These are phyloP conservation scores for Drosophila nigricruria DNA, from an alignment of 2,888 invertebrate genomes.

Conservation along the genomic window DNA sequence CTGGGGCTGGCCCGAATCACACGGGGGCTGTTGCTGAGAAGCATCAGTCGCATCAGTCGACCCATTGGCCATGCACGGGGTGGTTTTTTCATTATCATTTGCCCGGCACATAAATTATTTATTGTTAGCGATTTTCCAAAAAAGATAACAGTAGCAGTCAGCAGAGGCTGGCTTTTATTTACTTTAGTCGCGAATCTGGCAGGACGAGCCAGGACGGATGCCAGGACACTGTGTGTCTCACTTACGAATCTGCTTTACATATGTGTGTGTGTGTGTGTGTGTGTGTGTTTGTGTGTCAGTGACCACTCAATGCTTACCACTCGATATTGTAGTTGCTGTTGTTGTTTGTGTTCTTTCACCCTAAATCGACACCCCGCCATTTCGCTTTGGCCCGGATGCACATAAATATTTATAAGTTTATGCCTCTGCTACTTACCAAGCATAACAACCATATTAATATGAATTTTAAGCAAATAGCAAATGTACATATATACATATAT, in stretches of 20 bases:
- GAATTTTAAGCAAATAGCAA: constrained; percentile 64
- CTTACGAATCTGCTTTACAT: constrained; percentile 39
- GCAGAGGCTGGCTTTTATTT: constrained; percentile 60
- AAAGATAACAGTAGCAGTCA: constrained; percentile 68
- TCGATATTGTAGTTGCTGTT: constrained; percentile 38
- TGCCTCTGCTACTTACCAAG: constrained; percentile 52
- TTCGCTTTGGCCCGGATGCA: constrained; percentile 57
- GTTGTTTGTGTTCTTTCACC: constrained; percentile 32
- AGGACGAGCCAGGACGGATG: constrained; percentile 23
- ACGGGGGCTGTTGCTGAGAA: constrained; percentile 29
- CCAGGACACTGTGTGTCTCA: constrained; percentile 34
- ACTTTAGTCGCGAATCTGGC: constrained; percentile 70
- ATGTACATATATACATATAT: background rate
- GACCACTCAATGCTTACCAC: constrained; percentile 36
- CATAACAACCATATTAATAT: constrained; percentile 60
- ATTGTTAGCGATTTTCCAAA: constrained; percentile 81
- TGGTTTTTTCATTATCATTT: constrained; percentile 81
- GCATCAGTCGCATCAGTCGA: constrained; percentile 51
- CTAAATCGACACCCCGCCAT: constrained; percentile 58
- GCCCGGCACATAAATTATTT: constrained; percentile 80
- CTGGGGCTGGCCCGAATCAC: constrained; percentile 19
- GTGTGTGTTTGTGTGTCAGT: constrained; percentile 11
- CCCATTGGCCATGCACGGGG: constrained; percentile 75
- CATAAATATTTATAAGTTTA: constrained; percentile 75
- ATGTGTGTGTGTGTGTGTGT: background rate